These are phyloP conservation scores for Muscicapa striata DNA, from an alignment of 2,797 vertebrate genomes.

Conservation along the genomic window DNA sequence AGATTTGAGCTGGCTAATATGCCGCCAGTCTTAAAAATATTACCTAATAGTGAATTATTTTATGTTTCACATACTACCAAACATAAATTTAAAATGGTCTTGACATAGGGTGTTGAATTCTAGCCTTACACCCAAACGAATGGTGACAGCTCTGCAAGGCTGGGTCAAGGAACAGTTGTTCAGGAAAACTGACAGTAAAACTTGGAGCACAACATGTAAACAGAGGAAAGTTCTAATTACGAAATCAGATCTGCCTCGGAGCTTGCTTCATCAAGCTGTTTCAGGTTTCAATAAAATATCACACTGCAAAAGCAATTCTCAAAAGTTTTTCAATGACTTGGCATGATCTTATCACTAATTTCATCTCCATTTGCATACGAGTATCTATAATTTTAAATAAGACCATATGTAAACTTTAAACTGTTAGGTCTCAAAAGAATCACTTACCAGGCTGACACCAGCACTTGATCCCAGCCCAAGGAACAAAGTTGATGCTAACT, in stretches of 20 bases:
- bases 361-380: not conserved
- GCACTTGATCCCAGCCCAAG: conserved; percentile 85
- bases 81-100: not conserved
- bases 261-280: not conserved
- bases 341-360: not conserved
- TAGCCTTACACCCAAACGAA: not conserved
- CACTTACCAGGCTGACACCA: conserved; percentile 85
- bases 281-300: not conserved
- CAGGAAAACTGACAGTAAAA: not conserved
- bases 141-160: not conserved
- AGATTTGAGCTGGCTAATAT: not conserved
- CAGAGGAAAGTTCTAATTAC: not conserved
- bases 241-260: not conserved
- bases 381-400: not conserved
- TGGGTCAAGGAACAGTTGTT: not conserved
- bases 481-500: conserved; percentile 91
- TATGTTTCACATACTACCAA: not conserved
- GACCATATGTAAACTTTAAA: not conserved
- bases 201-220: not conserved
- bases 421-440: not conserved
- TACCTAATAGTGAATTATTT: not conserved
- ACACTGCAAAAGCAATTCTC: not conserved
- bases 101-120: not conserved
- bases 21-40: not conserved
- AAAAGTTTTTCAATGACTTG: not conserved